phyloP scores from a whole-genome alignment of 2,888 invertebrate species.

The Aphidoletes aphidimyza region DNA sequence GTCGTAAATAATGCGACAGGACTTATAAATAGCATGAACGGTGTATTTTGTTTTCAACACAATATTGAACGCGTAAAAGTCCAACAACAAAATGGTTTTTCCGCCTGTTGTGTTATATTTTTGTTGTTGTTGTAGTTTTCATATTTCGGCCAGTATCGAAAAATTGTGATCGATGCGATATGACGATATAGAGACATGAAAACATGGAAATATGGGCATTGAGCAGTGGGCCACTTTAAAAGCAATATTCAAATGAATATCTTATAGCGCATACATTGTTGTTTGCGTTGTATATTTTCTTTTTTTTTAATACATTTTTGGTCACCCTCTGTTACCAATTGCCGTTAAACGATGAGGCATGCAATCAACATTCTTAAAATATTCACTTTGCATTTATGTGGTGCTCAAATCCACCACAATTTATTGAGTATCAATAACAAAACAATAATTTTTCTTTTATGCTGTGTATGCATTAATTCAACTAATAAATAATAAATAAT shows the following conservation, averaged over 20 bases:
- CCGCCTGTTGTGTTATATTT: too few species aligned
- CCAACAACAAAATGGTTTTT: not conserved
- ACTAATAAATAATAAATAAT: constrained; percentile 31
- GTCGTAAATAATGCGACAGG: constrained; percentile 43
- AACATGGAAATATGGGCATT: not conserved
- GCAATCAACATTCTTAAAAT: not conserved
- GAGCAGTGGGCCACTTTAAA: not conserved
- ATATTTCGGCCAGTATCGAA: not conserved
- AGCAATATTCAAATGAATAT: constrained; percentile 21
- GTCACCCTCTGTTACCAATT: not conserved
- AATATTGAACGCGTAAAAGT: not conserved
- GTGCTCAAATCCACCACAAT: not conserved
- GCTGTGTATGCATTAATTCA: not conserved
- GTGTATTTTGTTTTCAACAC: constrained; percentile 47
- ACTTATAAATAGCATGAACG: constrained; percentile 25
- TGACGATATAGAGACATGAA: not conserved
- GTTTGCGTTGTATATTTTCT: too few species aligned
- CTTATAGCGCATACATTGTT: not conserved
- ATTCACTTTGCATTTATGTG: not conserved
- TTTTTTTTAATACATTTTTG: not conserved
- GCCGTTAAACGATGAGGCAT: not conserved
- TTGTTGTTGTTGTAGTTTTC: too few species aligned
- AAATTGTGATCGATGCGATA: not conserved
- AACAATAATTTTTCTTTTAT: not conserved
- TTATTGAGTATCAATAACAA: not conserved